Evolutionary conservation across 1,140 invertebrate genomes (phyloP), one percentile per base, ranked within the genome.

Genomic region (Drosophila pectinifera): DNA sequence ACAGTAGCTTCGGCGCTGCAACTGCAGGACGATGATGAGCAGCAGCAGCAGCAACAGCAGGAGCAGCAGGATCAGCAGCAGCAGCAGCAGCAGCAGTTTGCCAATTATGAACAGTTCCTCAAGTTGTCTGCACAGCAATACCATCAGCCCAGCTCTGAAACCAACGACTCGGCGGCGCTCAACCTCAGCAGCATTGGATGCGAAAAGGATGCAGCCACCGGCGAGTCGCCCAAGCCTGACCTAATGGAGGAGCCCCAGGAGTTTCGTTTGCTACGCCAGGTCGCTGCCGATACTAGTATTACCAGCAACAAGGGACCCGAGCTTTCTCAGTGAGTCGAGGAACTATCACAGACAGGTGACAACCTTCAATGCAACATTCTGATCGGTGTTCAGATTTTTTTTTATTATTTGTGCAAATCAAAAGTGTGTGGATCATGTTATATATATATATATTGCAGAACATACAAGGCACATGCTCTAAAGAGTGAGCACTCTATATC

Each of bases 91-190:
- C 65, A 69, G 41, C 88, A 86, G 18, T 67, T 89, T 3, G 69
- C 41, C 41, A 81, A 65, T n/a, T 91, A 85, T 43, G 90, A 91
- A 28, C 86, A 90, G 45, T 91, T 91, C 65, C 56, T 91, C 7
- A 91, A 90, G 58, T n/a, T n/a, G n/a, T n/a, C n/a, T n/a, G n/a
- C n/a, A n/a, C n/a, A 91, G n/a, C 63, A 84, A 13, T 53, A 36
- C n/a, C 49, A 36, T 22, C 49, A 20, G 20, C 18, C 18, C 31
- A 20, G 36, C 31, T 45, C 57, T 14, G 24, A 75, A 61, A 24
- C 56, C 69, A 48, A 64, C 51, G 73, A 82, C 49, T 62, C 82
- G 34, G 78, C 89, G 24, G 85, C 84, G 6, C 63, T 89, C 4
- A 91, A 91, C 57, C 38, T 91, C 16, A 91, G 80, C 69, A 78